Base-by-base conservation (phyloP, 2,888 invertebrate species). In the Thera britannica region DNA sequence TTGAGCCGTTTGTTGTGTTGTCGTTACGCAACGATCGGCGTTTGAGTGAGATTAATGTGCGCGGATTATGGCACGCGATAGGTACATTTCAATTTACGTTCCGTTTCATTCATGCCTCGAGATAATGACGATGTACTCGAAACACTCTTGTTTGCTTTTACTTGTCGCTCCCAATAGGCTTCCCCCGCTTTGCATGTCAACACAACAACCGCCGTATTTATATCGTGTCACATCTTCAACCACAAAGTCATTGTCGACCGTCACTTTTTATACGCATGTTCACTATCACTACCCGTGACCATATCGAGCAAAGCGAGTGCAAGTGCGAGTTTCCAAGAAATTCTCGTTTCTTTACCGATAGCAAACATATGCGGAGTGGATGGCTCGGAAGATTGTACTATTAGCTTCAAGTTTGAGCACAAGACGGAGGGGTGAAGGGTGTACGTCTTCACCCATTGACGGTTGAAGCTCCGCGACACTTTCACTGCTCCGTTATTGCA, bases 401-500 rank as follows among this genome's bases (percentile, higher is more conserved):
- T 89, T 87, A 90, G 85, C 83, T 90, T 85, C 86, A 71, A 91
- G 90, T 91, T 90, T 88, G 86, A 88, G 89, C 82, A 81, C 82
- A 91, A 92, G 91, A 90, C 90, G 89, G 87, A 82, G 90, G 92
- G 93, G 90, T 80, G 88, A 88, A 90, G 91, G 91, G 91, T 86
- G 90, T 85, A 88, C 88, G 88, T 91, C 92, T 92, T 93, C 91
- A 88, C 91, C 92, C 93, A 93, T 93, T 93, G 93, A 93, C 93
- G 92, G 92, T 92, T 92, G 92, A 89, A 91, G 90, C 93, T 86
- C 90, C 92, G 90, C 92, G 93, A 93, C 93, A 93, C 93, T 93
- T 93, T 93, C 93, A 93, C 93, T 93, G 88, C 90, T 89, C 92
- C 89, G 93, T 90, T 93, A 92, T 92, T 92, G 92, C 93, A 92